phyloP scores from a whole-genome alignment of 2,888 invertebrate genomes.

The Diarsia brunnea region DNA sequence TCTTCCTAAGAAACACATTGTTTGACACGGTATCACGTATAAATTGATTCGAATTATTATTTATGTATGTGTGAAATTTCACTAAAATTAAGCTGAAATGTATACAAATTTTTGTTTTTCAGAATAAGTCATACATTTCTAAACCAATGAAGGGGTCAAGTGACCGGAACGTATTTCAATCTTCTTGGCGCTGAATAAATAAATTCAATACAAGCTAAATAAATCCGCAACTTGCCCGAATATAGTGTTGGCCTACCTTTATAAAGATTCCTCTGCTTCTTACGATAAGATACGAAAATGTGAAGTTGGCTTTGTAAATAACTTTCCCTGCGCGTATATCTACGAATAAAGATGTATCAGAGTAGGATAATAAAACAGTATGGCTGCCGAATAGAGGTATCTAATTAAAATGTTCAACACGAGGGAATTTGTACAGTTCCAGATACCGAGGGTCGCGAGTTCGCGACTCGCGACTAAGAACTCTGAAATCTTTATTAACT shows the following conservation, averaged over 20 bases:
- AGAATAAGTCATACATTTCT: conserved; percentile 35
- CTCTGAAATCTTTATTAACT: conserved; percentile 48
- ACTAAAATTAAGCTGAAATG: background rate
- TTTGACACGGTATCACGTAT: background rate
- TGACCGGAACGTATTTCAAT: conserved; percentile 59
- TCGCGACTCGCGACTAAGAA: conserved; percentile 31
- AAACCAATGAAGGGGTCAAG: conserved; percentile 47
- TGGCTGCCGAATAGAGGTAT: conserved; percentile 50
- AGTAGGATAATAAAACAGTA: conserved; percentile 65
- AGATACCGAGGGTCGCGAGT: conserved; percentile 27
- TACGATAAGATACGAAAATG: conserved; percentile 65
- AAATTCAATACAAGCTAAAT: conserved; percentile 65
- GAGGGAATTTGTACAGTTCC: conserved; percentile 39
- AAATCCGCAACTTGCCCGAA: conserved; percentile 55
- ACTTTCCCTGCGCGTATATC: conserved; percentile 63
- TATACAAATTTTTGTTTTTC: conserved; percentile 15
- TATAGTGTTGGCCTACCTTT: conserved; percentile 58
- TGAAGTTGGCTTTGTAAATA: conserved; percentile 67
- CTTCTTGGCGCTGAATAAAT: conserved; percentile 65
- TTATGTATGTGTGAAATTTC: background rate
- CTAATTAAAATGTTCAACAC: conserved; percentile 56
- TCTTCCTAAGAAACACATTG: background rate
- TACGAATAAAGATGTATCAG: conserved; percentile 51
- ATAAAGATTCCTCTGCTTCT: conserved; percentile 59
- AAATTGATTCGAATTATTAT: background rate